Conservation (phyloP, 1,140 invertebrate genomes). For the Drosophila melanogaster region DNA sequence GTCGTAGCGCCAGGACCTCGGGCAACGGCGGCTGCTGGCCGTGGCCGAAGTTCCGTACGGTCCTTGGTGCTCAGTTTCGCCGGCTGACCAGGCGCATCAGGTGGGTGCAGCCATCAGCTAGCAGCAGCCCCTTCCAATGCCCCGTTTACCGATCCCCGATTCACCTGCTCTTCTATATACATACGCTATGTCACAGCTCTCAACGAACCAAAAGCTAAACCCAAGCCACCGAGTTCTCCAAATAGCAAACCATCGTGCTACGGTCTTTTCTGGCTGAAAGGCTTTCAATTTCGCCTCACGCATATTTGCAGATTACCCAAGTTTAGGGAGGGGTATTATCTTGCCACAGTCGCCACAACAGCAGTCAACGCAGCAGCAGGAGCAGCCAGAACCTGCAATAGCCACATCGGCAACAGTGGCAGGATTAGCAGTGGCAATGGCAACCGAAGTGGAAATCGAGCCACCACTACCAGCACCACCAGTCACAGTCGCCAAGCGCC, state of each 20-base stretch:
- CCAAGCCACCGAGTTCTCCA: slow-evolving; percentile 23
- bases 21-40: slow-evolving; percentile 31
- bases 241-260: slow-evolving; percentile 4
- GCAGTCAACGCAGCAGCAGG: slow-evolving; percentile 13
- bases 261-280: slow-evolving; percentile 30
- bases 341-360: slow-evolving; percentile 62
- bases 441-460: slow-evolving; percentile 8
- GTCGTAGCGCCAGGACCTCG: slow-evolving; percentile 18
- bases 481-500: slow-evolving; percentile 18
- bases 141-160: background rate
- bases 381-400: slow-evolving; percentile 24
- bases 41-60: slow-evolving; percentile 49
- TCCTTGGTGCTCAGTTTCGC: slow-evolving; percentile 54
- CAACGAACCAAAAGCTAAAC: slow-evolving; percentile 7
- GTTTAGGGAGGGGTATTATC: slow-evolving; percentile 83
- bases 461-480: slow-evolving; percentile 3
- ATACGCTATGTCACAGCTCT: slow-evolving; percentile 9
- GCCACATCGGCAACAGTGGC: slow-evolving; percentile 1
- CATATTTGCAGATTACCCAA: slow-evolving; percentile 84
- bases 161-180: slow-evolving; percentile 20
- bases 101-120: slow-evolving; percentile 61
- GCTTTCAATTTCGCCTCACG: slow-evolving; percentile 59
- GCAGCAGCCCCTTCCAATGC: slow-evolving; percentile 14
- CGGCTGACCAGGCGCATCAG: slow-evolving; percentile 69
- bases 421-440: slow-evolving; percentile 10